Evolutionary conservation across 2,888 invertebrate species (phyloP), one percentile per base, ranked within the genome.

Genomic region (Cordilura impudica): DNA sequence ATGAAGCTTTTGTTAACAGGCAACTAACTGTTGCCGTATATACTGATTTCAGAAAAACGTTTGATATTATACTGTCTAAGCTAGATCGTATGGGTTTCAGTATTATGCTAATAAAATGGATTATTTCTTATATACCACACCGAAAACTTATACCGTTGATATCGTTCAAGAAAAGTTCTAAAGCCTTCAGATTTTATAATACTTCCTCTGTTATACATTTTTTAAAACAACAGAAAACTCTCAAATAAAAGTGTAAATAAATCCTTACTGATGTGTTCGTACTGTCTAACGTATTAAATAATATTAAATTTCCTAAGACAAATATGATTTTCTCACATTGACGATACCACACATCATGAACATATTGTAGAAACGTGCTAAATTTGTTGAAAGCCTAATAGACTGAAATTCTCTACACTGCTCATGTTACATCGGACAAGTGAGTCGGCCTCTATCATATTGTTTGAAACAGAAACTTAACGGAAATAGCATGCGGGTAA

Each of bases 371-470:
- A 71, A 56, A 79, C 71, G 71, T 79, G 66, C 75, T 79, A 66
- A 53, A 63, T 54, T 19, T 71, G 31, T 75, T 79, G 75, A 67
- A 67, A 79, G 49, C 79, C 79, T 53, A 79, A 58, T 73, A 73
- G 29, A 19, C 58, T 72, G 56, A 26, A 58, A 73, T 58, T 66
- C 49, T 54, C 1, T 10, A 60, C 23, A 53, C 51, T 31, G 26
- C 49, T 72, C 61, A 61, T 54, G 29, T 75, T 65, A 58, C 72
- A 23, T 39, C 10, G 16, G n/a, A 18, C 12, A 35, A 35, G 19
- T 56, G 29, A 47, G 31, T 16, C n/a, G 29, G 39, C 21, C 31
- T 39, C 8, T 31, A 29, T 8, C 10, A 29, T 12, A 26, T 23
- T 49, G 45, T 60, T 60, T 18, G 18, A 23, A 29, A 19, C 23